Percentiles rank a stretch among this genome's conserved stretches.
These are phyloP conservation scores for Xiphophorus couchianus DNA, from an alignment of 2,113 vertebrate species.

Conservation along the genomic window DNA sequence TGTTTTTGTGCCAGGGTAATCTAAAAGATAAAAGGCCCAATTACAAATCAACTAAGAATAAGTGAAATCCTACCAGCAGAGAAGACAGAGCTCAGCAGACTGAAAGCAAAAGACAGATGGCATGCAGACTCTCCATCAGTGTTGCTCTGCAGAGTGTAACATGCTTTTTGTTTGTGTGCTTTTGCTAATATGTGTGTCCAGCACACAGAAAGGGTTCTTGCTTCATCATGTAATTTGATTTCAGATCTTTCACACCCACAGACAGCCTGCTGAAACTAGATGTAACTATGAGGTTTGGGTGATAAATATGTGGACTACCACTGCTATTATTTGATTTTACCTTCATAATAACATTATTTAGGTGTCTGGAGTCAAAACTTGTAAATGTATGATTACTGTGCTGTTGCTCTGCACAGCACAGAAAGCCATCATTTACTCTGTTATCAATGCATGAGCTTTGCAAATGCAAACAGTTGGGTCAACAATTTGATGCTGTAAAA, in stretches of 20 bases:
- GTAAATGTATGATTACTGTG: neutral
- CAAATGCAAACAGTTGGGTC: neutral
- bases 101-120: conserved; percentile 67
- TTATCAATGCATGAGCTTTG: neutral
- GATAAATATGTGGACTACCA: conserved; percentile 15
- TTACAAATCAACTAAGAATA: conserved; percentile 67
- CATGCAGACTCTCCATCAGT: conserved; percentile 58
- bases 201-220: conserved; percentile 33
- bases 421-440: neutral
- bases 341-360: conserved; percentile 15
- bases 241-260: conserved; percentile 54
- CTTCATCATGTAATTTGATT: conserved; percentile 51
- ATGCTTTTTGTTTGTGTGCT: conserved; percentile 36
- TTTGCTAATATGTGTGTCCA: conserved; percentile 41
- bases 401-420: neutral
- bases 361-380: neutral
- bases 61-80: conserved; percentile 54
- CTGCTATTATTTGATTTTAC: conserved; percentile 6
- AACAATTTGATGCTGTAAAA: neutral
- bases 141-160: conserved; percentile 62
- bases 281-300: conserved; percentile 9
- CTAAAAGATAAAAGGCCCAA: conserved; percentile 53
- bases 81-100: conserved; percentile 49
- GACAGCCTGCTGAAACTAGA: conserved; percentile 40
- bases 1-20: conserved; percentile 48